Base-by-base conservation (phyloP, 2,888 invertebrate genomes). In the Capitulum mitella region DNA sequence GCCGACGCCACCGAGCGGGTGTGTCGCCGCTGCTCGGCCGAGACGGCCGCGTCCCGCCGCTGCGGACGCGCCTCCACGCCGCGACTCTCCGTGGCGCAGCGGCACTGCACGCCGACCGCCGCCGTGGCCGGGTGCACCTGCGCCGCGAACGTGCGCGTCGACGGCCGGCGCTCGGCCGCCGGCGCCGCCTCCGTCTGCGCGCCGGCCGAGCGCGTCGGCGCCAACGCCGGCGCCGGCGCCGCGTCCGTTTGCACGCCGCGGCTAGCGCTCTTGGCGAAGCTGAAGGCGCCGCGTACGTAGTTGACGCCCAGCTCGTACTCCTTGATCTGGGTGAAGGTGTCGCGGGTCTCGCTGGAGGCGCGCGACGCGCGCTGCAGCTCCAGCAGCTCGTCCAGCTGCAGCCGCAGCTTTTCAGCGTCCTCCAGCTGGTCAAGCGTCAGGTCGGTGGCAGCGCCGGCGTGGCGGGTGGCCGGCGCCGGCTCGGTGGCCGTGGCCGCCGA, bases 251-350 rank as follows among this genome's bases (percentile, higher is more conserved):
- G 75, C 46, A 46, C 14, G n/a, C n/a, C 43, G 5, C 29, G 16
- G 32, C 19, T 32, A 46, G 26, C n/a, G 29, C 75, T 46, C 75
- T 75, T 46, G 46, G 6, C 29, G 46, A 46, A 75, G 8, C 46
- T 1, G 75, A 75, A 75, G 14, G 75, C 75, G 14, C 75, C 75
- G 10, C 75, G 75, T 0, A 46, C 46, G 75, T 75, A 75, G 75
- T 75, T 75, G 14, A 75, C 75, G 29, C 75, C 75, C 22, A 75
- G 75, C n/a, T 75, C 75, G 43, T 46, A 46, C 32, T 75, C 75
- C 32, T 46, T 43, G 29, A 46, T 43, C 46, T 75, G 75, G 8
- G 74, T 74, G 74, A 43, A 74, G 16, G 43, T 46, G 46, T 43
- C 75, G 2, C 46, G 75, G 19, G 70, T 70, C 37, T 70, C 70